Conservation (phyloP, 2,113 vertebrate species). For the Rhabdornis inornatus region DNA sequence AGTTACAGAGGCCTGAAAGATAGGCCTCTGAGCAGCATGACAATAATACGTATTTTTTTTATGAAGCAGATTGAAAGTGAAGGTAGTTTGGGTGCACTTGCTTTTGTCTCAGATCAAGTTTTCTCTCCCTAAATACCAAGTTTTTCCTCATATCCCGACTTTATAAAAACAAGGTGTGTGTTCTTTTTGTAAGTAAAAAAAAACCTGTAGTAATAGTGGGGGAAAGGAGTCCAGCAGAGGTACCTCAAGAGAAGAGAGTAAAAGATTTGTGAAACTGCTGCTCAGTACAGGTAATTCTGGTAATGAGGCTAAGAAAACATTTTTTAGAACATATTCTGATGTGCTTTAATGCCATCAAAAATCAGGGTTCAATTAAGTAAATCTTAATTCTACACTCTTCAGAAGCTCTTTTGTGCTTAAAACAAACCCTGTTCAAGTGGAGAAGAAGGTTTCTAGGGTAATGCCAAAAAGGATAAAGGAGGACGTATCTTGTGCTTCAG, state of each 20-base stretch:
- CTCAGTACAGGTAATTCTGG: background rate
- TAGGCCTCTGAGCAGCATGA: background rate
- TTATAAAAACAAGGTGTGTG: background rate
- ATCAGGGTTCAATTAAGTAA: background rate
- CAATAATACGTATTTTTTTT: background rate
- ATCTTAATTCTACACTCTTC: background rate
- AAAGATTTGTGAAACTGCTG: background rate
- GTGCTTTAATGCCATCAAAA: background rate
- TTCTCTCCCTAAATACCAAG: background rate
- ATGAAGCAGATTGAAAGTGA: background rate
- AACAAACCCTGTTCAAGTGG: background rate
- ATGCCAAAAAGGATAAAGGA: background rate
- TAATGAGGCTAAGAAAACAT: background rate
- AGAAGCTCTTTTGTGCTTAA: background rate
- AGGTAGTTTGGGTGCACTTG: background rate
- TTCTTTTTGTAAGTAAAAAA: background rate
- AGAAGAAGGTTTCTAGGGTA: background rate
- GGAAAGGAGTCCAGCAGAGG: background rate
- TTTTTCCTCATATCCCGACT: background rate
- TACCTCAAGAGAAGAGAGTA: background rate
- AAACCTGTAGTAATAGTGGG: background rate
- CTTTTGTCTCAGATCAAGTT: background rate
- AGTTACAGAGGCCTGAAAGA: background rate
- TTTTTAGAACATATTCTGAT: background rate
- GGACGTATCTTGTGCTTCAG: background rate